Evolutionary conservation across 2,113 vertebrate genomes (phyloP).

Genomic region (Poecile atricapillus): DNA sequence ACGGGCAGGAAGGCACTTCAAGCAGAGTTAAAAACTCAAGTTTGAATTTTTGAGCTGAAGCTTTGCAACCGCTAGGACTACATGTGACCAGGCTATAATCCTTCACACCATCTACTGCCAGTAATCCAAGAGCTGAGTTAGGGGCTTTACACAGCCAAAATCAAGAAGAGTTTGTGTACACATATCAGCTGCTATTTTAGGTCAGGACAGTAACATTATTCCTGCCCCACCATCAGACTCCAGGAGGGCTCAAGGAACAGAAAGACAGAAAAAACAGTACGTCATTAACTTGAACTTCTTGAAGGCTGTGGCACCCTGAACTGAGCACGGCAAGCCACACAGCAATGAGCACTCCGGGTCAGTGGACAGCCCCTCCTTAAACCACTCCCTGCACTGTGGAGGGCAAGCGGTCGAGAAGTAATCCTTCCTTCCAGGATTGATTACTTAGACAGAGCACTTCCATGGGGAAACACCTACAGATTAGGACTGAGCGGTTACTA

Average conservation of each 20-base stretch:
- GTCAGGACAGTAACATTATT: rapidly evolving
- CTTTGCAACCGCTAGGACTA: neutral
- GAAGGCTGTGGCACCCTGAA: neutral
- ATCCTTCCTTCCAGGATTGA: too few species aligned
- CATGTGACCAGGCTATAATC: rapidly evolving
- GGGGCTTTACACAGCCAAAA: neutral
- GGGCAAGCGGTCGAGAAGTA: rapidly evolving
- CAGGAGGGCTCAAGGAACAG: neutral
- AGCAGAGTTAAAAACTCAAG: neutral
- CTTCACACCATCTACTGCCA: neutral
- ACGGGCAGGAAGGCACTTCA: neutral
- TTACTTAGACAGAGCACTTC: neutral
- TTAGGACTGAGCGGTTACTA: rapidly evolving
- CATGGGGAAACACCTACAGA: neutral
- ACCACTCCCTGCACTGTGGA: rapidly evolving
- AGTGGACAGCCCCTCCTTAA: rapidly evolving
- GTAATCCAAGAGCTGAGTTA: neutral
- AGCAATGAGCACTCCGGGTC: rapidly evolving
- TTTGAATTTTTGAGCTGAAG: neutral
- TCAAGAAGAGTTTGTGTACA: too few species aligned
- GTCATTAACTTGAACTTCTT: neutral
- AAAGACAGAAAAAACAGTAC: neutral
- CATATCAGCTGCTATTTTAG: neutral
- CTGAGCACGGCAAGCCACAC: rapidly evolving
- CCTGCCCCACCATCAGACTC: neutral